Conservation (phyloP, 2,888 invertebrate genomes). For the Cactoblastis cactorum region DNA sequence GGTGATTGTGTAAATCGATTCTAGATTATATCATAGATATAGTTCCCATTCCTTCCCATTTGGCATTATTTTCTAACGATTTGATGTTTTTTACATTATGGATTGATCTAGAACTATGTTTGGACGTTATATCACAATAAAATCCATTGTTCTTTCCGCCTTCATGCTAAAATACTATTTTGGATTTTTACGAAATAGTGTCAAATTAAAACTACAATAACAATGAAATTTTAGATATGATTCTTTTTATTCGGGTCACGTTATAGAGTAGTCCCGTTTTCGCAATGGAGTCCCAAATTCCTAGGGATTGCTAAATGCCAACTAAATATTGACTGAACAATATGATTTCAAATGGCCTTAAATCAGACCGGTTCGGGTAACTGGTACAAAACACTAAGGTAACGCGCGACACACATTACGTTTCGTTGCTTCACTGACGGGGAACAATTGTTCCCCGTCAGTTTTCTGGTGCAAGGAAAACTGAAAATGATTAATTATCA, state of each 20-base stretch:
- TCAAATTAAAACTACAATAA: too few species aligned
- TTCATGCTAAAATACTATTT: too few species aligned
- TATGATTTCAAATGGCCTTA: not conserved
- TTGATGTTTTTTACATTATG: not conserved
- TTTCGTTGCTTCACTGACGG: not conserved
- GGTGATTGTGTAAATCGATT: constrained; percentile 43
- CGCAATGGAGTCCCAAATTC: not conserved
- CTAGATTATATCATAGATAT: constrained; percentile 36
- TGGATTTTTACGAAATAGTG: too few species aligned
- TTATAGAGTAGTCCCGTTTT: too few species aligned
- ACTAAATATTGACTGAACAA: not conserved
- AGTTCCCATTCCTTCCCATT: constrained; percentile 28
- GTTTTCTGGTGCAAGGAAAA: too few species aligned
- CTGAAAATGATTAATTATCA: too few species aligned
- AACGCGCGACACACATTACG: not conserved
- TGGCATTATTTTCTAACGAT: not conserved
- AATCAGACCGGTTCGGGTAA: constrained; percentile 3
- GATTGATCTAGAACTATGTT: too few species aligned
- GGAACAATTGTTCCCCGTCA: not conserved
- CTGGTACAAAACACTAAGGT: not conserved
- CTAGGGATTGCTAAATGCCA: not conserved
- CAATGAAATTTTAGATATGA: too few species aligned
- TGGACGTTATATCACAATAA: too few species aligned
- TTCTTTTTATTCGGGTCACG: too few species aligned
- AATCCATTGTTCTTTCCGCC: too few species aligned